Base-by-base conservation (phyloP, 1,140 invertebrate genomes). In the Lethrus apterus region DNA sequence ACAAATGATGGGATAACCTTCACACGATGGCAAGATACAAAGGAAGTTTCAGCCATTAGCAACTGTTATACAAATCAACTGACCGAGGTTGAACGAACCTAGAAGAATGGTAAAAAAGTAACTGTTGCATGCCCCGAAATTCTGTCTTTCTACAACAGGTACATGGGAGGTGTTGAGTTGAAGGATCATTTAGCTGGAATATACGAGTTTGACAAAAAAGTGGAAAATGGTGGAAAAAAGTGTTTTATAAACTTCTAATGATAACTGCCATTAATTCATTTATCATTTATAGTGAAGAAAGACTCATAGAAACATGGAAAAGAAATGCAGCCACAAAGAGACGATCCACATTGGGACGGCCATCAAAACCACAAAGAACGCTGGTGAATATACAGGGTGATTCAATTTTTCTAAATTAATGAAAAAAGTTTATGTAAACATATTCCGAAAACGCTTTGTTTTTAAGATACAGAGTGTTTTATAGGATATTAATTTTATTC, bases 181-280 rank as follows among this genome's bases (percentile, higher is more conserved):
- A 17, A 13, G 1, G 2, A 36, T 3, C 18, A 36, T 4, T 17
- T 35, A 17, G 17, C 18, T 35, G 33, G 15, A 9, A 4, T 35
- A 17, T 35, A 35, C 17, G 33, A 35, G 4, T 35, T 35, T 15
- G 33, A 35, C n/a, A 2, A 17, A n/a, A 35, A 19, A 17, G 14
- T 17, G 13, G 17, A 4, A 36, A 36, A 19, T 36, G 34, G 34
- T 36, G 34, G 34, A 36, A 36, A 18, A 36, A 36, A 4, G 34
- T 36, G 17, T 36, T 36, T 18, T 19, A 10, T 11, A 36, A 18
- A 2, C 34, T 36, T 19, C 10, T 36, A n/a, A 36, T 36, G 34
- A 36, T 7, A 11, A 11, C 34, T 19, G 34, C 15, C 11, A 9
- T 18, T 11, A 36, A 36, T 36, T 15, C 34, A 19, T 11, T 4